phyloP scores from a whole-genome alignment of 1,140 invertebrate genomes.

The Trialeurodes vaporariorum region DNA sequence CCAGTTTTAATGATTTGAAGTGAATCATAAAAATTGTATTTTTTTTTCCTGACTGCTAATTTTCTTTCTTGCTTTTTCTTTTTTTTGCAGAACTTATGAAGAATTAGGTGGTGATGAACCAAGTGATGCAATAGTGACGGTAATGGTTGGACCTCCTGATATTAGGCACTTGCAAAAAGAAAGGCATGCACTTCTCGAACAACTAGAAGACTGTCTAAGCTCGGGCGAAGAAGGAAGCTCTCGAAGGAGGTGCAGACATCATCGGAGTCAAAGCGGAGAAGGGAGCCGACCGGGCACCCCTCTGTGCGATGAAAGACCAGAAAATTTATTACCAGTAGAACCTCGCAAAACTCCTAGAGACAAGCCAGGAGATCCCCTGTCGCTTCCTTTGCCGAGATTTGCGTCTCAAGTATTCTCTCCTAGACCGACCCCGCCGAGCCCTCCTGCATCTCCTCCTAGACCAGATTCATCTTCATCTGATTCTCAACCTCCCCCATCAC shows the following conservation, averaged over 20 bases:
- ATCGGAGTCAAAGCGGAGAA: slow-evolving; percentile 35
- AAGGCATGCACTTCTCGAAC: slow-evolving; percentile 52
- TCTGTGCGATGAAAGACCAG: slow-evolving; percentile 67
- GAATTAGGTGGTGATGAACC: slow-evolving; percentile 17
- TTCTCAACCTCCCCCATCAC: slow-evolving; percentile 34
- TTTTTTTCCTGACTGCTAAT: background rate
- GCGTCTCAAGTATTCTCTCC: slow-evolving; percentile 48
- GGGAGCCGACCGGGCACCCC: slow-evolving; percentile 68
- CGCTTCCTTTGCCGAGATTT: slow-evolving; percentile 71
- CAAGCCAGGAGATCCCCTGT: slow-evolving; percentile 50
- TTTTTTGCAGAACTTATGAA: slow-evolving; percentile 26
- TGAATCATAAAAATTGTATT: background rate
- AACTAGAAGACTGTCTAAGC: slow-evolving; percentile 57
- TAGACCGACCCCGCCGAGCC: slow-evolving; percentile 21
- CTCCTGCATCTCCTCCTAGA: slow-evolving; percentile 21
- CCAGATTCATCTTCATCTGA: slow-evolving; percentile 25
- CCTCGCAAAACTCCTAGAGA: slow-evolving; percentile 49
- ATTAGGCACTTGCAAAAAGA: slow-evolving; percentile 57
- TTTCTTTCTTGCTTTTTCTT: slow-evolving; percentile 12
- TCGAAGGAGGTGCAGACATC: slow-evolving; percentile 34
- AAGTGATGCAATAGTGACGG: slow-evolving; percentile 4
- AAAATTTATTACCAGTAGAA: slow-evolving; percentile 56
- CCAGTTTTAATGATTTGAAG: background rate
- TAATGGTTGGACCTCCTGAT: slow-evolving; percentile 36
- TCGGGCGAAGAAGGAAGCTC: slow-evolving; percentile 38